Base-by-base conservation (phyloP, 2,113 vertebrate genomes). In the Chascanopsetta lugubris region DNA sequence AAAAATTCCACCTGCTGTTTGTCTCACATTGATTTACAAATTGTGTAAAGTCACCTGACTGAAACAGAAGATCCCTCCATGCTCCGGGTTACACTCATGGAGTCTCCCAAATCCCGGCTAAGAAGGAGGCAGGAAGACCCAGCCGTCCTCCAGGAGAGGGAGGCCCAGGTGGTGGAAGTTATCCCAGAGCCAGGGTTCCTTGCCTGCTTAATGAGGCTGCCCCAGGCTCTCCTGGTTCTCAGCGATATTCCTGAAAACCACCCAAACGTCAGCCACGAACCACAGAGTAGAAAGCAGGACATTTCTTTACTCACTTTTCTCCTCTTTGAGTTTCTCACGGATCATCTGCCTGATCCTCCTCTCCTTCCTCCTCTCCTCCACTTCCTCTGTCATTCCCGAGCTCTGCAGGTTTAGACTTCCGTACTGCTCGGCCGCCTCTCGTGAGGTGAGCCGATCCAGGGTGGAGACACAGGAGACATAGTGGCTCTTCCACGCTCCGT, bases 401-500 rank as follows among this genome's bases (percentile, higher is more conserved):
- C 86, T 82, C 34, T 58, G 80, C 43, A 89, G 91, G 71, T 74
- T 91, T 46, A 92, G 75, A 8, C 90, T 91, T 2, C 90, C 91
- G 20, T 94, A 92, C 2, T 49, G n/a, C 20, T 87, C 79, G 0
- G 89, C 61, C 0, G 91, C 92, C 79, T 92, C 90, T 42, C 85
- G 79, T 0, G 90, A 93, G 1, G 89, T 90, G 8, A 93, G 79
- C 84, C 90, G 84, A 53, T 92, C 91, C 61, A 95, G 47, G 2
- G 45, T 85, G 60, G 86, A 76, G 51, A 91, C 54, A 6, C 92
- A 96, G 13, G 90, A 85, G 4, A 94, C 51, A 9, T 93, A 94
- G 55, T 92, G 89, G 13, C 38, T 75, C 80, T 94, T 96, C 94
- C 93, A 94, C 11, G 91, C 91, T 1, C 93, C 81, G 0, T 82